Percentiles rank a stretch among this genome's conserved stretches.
These are phyloP conservation scores for Microctonus brassicae DNA, from an alignment of 2,888 invertebrate genomes.

Conservation along the genomic window DNA sequence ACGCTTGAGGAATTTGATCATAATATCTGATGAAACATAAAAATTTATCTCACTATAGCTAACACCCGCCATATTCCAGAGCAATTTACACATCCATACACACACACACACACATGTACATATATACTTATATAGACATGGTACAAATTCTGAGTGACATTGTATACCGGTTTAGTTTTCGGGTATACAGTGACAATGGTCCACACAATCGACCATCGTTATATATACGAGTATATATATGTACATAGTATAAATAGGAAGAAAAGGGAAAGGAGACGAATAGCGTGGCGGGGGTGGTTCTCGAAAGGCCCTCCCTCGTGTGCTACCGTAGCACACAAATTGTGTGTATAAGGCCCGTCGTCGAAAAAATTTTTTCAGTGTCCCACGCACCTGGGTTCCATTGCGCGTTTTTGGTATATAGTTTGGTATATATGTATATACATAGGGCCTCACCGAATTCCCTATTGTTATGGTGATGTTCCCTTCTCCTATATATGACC, in stretches of 20 bases:
- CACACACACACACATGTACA: background rate
- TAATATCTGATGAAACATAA: too few relatives aligned
- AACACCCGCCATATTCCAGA: background rate
- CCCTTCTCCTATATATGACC: constrained; percentile 33
- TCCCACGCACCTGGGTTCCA: constrained; percentile 64
- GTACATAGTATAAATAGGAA: too few relatives aligned
- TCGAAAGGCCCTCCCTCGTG: constrained; percentile 59
- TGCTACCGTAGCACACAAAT: constrained; percentile 55
- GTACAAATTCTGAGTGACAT: constrained; percentile 14
- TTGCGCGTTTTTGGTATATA: constrained; percentile 52
- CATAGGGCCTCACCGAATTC: constrained; percentile 57
- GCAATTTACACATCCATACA: background rate
- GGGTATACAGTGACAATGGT: background rate
- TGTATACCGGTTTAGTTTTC: constrained; percentile 7
- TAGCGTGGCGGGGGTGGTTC: constrained; percentile 61
- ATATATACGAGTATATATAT: background rate
- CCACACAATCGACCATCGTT: background rate
- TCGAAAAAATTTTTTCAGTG: constrained; percentile 52
- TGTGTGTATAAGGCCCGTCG: constrained; percentile 41
- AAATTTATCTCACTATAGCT: too few relatives aligned
- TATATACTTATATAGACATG: background rate
- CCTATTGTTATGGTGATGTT: constrained; percentile 64
- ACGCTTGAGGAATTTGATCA: background rate
- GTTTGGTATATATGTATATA: too few relatives aligned
- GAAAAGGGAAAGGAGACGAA: constrained; percentile 14